Percentiles rank a stretch among this genome's conserved stretches.
Conservation (phyloP, 2,797 vertebrate species). For the Avahi laniger region DNA sequence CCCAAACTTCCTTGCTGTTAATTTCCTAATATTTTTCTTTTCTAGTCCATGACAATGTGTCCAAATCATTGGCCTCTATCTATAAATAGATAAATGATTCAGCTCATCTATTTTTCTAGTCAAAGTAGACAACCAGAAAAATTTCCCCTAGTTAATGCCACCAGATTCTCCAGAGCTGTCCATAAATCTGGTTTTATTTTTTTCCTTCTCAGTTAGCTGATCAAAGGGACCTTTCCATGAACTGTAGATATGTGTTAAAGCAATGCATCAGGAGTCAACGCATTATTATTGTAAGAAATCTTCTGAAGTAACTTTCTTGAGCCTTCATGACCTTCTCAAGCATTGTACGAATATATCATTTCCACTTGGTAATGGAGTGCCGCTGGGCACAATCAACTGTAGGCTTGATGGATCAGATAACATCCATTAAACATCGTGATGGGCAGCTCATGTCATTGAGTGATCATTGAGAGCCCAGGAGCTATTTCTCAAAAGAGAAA, state of each 20-base stretch:
- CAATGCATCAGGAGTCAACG: not conserved
- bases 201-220: not conserved
- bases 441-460: not conserved
- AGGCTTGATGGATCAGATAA: not conserved
- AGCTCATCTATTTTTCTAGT: not conserved
- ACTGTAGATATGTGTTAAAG: not conserved
- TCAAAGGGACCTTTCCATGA: not conserved
- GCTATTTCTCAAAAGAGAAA: not conserved
- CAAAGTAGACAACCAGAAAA: not conserved
- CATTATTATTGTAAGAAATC: not conserved
- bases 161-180: not conserved
- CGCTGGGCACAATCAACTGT: not conserved
- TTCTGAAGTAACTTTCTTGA: not conserved
- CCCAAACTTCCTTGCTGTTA: not conserved
- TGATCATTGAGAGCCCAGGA: not conserved
- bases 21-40: not conserved
- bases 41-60: not conserved
- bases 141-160: not conserved
- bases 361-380: not conserved
- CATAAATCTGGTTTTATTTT: not conserved
- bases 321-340: not conserved
- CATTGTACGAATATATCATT: not conserved
- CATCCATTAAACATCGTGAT: not conserved
- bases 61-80: not conserved
- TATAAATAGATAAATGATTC: not conserved